Conservation (phyloP, 2,113 vertebrate species). For the Rhabdomys dilectus region DNA sequence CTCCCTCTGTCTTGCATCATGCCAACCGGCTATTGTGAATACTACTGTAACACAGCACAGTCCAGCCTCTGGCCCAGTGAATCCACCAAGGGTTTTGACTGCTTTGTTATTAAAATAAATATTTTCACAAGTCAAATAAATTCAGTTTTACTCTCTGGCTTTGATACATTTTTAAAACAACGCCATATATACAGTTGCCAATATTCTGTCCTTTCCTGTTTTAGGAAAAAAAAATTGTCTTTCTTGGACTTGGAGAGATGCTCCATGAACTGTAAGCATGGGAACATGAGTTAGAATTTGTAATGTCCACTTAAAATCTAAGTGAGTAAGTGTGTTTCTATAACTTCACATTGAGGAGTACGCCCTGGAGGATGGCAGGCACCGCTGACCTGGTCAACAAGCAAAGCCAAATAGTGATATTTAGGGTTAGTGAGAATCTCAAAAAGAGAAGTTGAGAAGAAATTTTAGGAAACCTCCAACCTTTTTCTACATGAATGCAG, state of each 20-base stretch:
- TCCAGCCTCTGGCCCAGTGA: neutral
- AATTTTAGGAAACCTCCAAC: neutral
- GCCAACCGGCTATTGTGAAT: neutral
- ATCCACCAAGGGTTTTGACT: neutral
- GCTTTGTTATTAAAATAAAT: neutral
- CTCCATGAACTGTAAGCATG: neutral
- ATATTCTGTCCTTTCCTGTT: neutral
- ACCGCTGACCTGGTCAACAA: neutral
- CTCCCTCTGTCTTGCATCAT: neutral
- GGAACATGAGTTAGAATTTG: neutral
- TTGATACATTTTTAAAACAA: neutral
- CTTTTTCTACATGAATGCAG: neutral
- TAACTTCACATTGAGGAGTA: neutral
- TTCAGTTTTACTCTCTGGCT: neutral
- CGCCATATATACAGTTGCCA: neutral
- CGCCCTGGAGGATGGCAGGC: neutral
- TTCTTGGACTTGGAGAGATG: neutral
- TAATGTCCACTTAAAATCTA: neutral
- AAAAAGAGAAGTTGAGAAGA: neutral
- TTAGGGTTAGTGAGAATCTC: neutral
- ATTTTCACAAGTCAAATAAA: slow-evolving; percentile 44
- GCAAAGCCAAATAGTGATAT: neutral
- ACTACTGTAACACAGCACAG: neutral
- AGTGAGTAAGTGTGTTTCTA: neutral
- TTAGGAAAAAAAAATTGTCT: neutral